Percentiles rank a stretch among this genome's conserved stretches.
phyloP scores from a whole-genome alignment of 2,797 vertebrate species.

The Centroberyx gerrardi region DNA sequence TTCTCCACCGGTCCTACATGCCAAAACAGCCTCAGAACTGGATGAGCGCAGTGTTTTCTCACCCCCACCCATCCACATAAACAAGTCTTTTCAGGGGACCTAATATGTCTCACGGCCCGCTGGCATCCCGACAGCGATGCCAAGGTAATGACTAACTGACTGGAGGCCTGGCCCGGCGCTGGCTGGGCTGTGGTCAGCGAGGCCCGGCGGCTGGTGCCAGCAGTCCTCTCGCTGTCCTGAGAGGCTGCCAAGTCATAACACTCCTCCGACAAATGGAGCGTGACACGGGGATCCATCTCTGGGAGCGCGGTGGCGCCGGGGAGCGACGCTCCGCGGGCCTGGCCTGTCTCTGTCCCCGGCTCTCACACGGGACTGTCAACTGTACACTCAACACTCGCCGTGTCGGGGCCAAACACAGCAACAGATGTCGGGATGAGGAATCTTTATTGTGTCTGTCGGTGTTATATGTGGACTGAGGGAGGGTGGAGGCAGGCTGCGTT shows the following conservation, averaged over 20 bases:
- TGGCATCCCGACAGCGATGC: slow-evolving; percentile 44
- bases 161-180: slow-evolving; percentile 17
- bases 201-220: slow-evolving; percentile 43
- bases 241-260: slow-evolving; percentile 65
- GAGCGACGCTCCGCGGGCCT: slow-evolving; percentile 7
- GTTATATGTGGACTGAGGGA: slow-evolving; percentile 10
- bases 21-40: slow-evolving; percentile 40
- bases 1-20: background rate
- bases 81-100: slow-evolving; percentile 34
- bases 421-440: slow-evolving; percentile 50
- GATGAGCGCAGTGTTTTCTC: slow-evolving; percentile 39
- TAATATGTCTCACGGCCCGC: slow-evolving; percentile 35
- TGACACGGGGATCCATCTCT: slow-evolving; percentile 53
- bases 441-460: slow-evolving; percentile 11
- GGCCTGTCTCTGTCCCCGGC: slow-evolving; percentile 32
- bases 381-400: slow-evolving; percentile 22
- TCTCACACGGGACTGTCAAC: slow-evolving; percentile 45
- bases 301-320: slow-evolving; percentile 49
- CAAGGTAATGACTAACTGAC: slow-evolving; percentile 50
- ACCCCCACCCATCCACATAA: slow-evolving; percentile 23
- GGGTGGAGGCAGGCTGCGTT: background rate
- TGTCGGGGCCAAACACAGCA: slow-evolving; percentile 38
- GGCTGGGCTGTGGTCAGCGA: slow-evolving; percentile 54
- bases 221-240: slow-evolving; percentile 41
- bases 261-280: slow-evolving; percentile 62